Base-by-base conservation (phyloP, 2,113 vertebrate genomes). In the Charina bottae region DNA sequence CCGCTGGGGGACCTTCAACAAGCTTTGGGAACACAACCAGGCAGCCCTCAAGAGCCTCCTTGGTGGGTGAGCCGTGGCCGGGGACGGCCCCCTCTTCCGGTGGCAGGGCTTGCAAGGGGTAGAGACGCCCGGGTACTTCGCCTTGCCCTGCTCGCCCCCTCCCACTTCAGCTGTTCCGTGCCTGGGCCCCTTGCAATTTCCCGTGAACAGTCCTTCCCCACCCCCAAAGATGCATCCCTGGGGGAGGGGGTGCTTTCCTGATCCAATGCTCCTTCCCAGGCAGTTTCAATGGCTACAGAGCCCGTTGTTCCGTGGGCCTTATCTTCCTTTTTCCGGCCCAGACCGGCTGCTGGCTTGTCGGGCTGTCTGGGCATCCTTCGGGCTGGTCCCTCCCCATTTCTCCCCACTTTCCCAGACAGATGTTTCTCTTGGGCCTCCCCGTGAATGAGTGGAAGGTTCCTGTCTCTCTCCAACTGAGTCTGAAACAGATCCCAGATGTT, bases 11-110 rank as follows among this genome's bases (percentile, higher is more conserved):
- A 98, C 99, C 89, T 99, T 99, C 97, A 99, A 98, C 96, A 98
- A 98, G 95, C 97, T 99, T 87, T 99, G 99, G 99, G 99, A 99
- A 86, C 98, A 98, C 95, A 99, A 99, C 97, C 98, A 99, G 97
- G 98, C 98, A 13, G 97, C 98, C 95, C 99, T 99, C 98, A 99
- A 99, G 96, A 98, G 98, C 88, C 97, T 99, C 64, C 97, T 99
- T 54, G 99, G 99, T 99, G 95, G 96, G 90, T 23, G 83, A 9
- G 17, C 2, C 17, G 0, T 26, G 37, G 28, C 2, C 5, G 21
- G 83, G 78, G 37, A n/a, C 28, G n/a, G 17, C 1, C 6, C 78
- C 37, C 17, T 46, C 6, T 7, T 60, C 21, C 10, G 4, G 58
- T 8, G 15, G n/a, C 37, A 13, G 6, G 78, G 78, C 17, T 46